phyloP scores from a whole-genome alignment of 2,797 vertebrate genomes.

The Lutjanus argentimaculatus region DNA sequence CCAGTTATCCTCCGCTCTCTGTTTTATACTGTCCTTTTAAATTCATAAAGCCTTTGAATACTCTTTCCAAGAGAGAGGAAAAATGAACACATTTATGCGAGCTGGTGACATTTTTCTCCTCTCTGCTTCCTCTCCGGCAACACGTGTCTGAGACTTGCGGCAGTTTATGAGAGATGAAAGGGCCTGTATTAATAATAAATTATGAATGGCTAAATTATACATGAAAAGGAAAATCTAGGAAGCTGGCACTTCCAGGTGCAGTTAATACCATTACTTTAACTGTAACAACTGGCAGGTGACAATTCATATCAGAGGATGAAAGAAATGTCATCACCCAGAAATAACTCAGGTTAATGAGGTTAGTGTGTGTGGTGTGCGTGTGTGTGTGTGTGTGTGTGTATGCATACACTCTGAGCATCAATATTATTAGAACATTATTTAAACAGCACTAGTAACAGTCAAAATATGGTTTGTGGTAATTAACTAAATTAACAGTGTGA shows the following conservation, averaged over 20 bases:
- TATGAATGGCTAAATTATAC: conserved; percentile 77
- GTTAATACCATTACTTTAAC: conserved; percentile 38
- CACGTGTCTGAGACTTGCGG: conserved; percentile 59
- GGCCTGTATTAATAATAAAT: conserved; percentile 78
- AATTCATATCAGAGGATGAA: conserved; percentile 46
- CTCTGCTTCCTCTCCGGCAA: conserved; percentile 56
- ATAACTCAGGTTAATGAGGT: conserved; percentile 5
- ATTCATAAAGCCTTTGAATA: conserved; percentile 42
- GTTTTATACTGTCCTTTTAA: conserved; percentile 27
- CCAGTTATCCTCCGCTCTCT: conserved; percentile 14
- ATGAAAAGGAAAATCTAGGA: conserved; percentile 71
- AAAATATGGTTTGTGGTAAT: background rate
- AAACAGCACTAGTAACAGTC: background rate
- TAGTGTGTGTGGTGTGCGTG: background rate
- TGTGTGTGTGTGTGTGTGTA: background rate
- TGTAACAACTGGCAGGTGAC: conserved; percentile 41
- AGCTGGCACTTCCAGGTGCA: conserved; percentile 68
- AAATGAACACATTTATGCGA: conserved; percentile 34
- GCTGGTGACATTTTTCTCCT: conserved; percentile 54
- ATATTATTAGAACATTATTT: background rate
- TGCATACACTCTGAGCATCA: background rate
- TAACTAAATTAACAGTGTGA: background rate
- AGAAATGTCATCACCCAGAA: conserved; percentile 25
- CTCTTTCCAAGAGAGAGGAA: conserved; percentile 35
- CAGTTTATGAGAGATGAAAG: conserved; percentile 75